Base-by-base conservation (phyloP, 2,888 invertebrate species). In the Neoscelio sp. region DNA sequence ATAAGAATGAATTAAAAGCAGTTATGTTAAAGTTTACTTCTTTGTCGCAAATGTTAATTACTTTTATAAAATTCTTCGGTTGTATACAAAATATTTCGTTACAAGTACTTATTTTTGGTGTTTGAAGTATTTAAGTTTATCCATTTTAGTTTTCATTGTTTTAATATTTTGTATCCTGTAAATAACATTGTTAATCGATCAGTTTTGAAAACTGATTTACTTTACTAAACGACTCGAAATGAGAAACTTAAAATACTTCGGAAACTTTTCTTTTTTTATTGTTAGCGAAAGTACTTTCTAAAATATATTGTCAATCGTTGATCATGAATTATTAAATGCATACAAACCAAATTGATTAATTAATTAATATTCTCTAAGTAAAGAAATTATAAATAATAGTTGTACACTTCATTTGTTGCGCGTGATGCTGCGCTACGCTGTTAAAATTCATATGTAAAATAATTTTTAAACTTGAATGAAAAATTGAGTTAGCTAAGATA, bases 1-100 rank as follows among this genome's bases (percentile, higher is more conserved):
- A 65, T 65, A 52, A 44, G 35, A 33, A 10, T 26, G 18, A 54
- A 30, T 67, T 46, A 46, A 46, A 52, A 67, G 35, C 46, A 50
- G 56, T 46, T 46, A 42, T 44, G 44, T 12, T 18, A 26, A 30
- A 65, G 18, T 52, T 52, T 42, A 17, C 33, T 40, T 26, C 7
- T 58, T 58, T 42, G 3, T 58, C 18, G 12, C 18, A 7, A 15
- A 52, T 50, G 30, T 40, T 28, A 50, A 65, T 65, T 42, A 65
- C 52, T 40, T 65, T 48, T 62, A 12, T 46, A 5, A n/a, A 35
- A 13, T 28, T 30, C 33, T 20, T 48, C 35, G 3, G 33, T 62
- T 6, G 46, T 10, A 8, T 8, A n/a, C 42, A 46, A 26, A 26
- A n/a, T 15, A 44, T 12, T 7, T n/a, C n/a, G 10, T 35, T 12